These are phyloP conservation scores for Nebria salina DNA, from an alignment of 2,888 invertebrate genomes.

Conservation along the genomic window DNA sequence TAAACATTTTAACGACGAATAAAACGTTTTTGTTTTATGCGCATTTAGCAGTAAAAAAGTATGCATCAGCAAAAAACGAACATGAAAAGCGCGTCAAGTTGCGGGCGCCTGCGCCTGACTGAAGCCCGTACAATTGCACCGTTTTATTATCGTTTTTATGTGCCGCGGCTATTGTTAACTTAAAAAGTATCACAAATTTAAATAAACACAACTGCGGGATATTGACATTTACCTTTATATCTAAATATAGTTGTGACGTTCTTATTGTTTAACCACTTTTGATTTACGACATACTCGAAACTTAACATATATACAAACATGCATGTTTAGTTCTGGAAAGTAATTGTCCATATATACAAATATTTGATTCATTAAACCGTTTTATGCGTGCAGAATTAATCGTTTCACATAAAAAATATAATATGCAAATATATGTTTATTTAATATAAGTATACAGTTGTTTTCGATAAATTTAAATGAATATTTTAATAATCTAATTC, in stretches of 20 bases:
- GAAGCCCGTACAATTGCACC: conserved; percentile 1
- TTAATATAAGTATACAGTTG: no score
- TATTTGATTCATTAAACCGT: neutral
- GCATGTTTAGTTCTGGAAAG: neutral
- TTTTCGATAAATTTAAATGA: neutral
- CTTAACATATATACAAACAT: neutral
- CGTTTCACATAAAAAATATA: neutral
- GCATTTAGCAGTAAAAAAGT: conserved; percentile 23
- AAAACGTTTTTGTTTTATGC: conserved; percentile 37
- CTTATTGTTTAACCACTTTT: neutral
- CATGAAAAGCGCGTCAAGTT: conserved; percentile 4
- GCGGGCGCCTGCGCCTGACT: conserved; percentile 29
- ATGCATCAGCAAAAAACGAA: neutral
- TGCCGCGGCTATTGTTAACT: neutral
- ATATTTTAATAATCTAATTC: neutral
- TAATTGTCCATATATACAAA: neutral
- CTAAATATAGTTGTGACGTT: neutral
- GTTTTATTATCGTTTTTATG: neutral
- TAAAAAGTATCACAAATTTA: neutral
- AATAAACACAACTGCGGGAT: conserved; percentile 1
- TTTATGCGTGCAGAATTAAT: neutral
- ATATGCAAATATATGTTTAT: neutral
- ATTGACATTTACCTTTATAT: neutral
- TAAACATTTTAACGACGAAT: conserved; percentile 37
- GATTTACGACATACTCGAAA: neutral